Percentiles rank a stretch among this genome's conserved stretches.
Evolutionary conservation across 2,113 vertebrate species (phyloP).

Genomic region (Baryphthengus martii): DNA sequence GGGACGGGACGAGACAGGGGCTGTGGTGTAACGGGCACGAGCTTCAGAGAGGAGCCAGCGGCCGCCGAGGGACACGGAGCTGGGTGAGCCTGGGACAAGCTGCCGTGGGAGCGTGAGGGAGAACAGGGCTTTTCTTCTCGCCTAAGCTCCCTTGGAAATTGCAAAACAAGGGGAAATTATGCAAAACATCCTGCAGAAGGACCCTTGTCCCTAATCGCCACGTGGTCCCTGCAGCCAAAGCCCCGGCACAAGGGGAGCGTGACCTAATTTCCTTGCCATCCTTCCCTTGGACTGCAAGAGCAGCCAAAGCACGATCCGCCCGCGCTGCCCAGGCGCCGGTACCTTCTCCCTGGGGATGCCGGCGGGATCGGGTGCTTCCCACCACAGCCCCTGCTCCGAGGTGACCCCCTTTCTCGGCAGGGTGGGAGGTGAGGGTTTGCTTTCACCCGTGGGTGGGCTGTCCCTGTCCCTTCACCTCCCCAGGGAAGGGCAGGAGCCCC

Average conservation of each 20-base stretch:
- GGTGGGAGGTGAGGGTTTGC: neutral
- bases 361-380: fast-evolving
- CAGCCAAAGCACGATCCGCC: neutral
- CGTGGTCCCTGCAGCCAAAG: slow-evolving; percentile 10
- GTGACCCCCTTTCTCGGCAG: neutral
- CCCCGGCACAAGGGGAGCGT: slow-evolving; percentile 5
- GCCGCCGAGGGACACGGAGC: fast-evolving
- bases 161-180: slow-evolving; percentile 58
- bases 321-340: fast-evolving
- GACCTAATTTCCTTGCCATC: slow-evolving; percentile 12
- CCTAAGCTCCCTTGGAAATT: neutral
- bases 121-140: slow-evolving; percentile 7
- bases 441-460: neutral
- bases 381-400: neutral
- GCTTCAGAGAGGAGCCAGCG: fast-evolving
- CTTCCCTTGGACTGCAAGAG: neutral
- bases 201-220: slow-evolving; percentile 50
- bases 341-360: neutral
- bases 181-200: slow-evolving; percentile 30
- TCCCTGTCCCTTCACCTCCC: neutral
- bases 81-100: neutral
- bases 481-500: neutral
- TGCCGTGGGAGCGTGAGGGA: neutral
- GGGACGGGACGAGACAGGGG: neutral
- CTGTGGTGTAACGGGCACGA: fast-evolving